Percentiles rank a stretch among this genome's conserved stretches.
Evolutionary conservation across 2,113 vertebrate species (phyloP).

Genomic region (Bungarus multicinctus): DNA sequence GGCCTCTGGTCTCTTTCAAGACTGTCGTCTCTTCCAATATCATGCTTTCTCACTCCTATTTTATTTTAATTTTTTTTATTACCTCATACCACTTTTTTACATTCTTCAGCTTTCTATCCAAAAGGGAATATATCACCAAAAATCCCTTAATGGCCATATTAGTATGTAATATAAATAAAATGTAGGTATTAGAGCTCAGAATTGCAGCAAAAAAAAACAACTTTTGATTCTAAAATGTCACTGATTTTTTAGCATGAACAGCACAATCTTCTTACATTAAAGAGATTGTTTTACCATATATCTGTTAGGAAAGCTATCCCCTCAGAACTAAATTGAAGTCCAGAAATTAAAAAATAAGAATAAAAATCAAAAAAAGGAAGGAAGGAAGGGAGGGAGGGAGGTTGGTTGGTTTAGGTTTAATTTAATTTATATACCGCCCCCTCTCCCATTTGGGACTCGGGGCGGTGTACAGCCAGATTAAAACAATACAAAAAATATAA

Average conservation of each 20-base stretch:
- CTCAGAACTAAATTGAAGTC: background rate
- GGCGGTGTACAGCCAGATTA: too few species aligned
- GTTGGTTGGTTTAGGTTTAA: too few species aligned
- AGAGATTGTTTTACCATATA: background rate
- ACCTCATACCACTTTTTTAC: background rate
- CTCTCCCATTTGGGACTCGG: too few species aligned
- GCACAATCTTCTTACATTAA: conserved; percentile 15
- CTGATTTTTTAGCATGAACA: background rate
- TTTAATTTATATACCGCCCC: too few species aligned
- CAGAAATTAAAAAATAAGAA: background rate
- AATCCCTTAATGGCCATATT: background rate
- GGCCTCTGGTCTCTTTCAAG: background rate
- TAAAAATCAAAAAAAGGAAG: background rate
- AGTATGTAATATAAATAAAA: background rate
- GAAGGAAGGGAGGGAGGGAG: too few species aligned
- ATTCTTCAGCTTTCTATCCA: background rate
- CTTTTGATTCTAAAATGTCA: background rate
- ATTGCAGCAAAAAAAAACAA: background rate
- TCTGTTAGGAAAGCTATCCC: background rate
- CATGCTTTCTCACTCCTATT: background rate
- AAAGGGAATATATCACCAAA: background rate
- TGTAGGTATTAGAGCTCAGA: background rate
- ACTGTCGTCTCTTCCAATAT: background rate
- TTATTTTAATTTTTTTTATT: background rate
- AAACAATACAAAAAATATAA: too few species aligned